These are phyloP conservation scores for Hycleus phaleratus DNA, from an alignment of 1,140 invertebrate genomes.

Conservation along the genomic window DNA sequence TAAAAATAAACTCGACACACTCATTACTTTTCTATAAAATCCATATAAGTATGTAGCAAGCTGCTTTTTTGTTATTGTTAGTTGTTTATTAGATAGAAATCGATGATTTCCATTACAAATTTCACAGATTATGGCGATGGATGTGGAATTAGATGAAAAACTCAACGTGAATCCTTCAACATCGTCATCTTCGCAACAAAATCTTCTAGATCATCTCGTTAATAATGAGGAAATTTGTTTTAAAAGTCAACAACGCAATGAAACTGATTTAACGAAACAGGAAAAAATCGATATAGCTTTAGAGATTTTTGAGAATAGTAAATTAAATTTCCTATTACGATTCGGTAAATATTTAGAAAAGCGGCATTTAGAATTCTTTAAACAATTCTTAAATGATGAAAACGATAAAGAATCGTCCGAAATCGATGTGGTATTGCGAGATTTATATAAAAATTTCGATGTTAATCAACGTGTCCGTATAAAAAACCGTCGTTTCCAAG, in stretches of 20 bases:
- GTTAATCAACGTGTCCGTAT: slow-evolving; percentile 47
- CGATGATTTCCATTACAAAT: neutral
- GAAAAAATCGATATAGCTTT: slow-evolving; percentile 65
- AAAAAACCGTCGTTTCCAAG: slow-evolving; percentile 76
- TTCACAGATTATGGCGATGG: slow-evolving; percentile 10
- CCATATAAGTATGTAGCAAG: too few species aligned
- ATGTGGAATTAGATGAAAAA: slow-evolving; percentile 14
- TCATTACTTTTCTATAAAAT: too few species aligned
- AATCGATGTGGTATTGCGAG: slow-evolving; percentile 51
- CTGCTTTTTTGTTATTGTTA: too few species aligned
- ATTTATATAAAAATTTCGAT: slow-evolving; percentile 49
- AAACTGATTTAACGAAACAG: slow-evolving; percentile 56
- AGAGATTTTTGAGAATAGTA: slow-evolving; percentile 57
- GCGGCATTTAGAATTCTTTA: slow-evolving; percentile 63
- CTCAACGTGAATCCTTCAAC: slow-evolving; percentile 14
- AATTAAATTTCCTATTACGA: slow-evolving; percentile 60
- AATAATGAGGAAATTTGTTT: slow-evolving; percentile 26
- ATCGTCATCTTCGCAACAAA: slow-evolving; percentile 4
- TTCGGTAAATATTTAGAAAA: slow-evolving; percentile 66
- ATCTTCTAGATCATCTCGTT: slow-evolving; percentile 25
- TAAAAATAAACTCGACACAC: too few species aligned
- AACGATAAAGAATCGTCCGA: slow-evolving; percentile 41
- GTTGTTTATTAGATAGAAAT: too few species aligned
- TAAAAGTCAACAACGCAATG: slow-evolving; percentile 61
- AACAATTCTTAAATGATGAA: slow-evolving; percentile 35